Conservation (phyloP, 2,888 invertebrate genomes). For the Kuschelorhynchus macadamiae region DNA sequence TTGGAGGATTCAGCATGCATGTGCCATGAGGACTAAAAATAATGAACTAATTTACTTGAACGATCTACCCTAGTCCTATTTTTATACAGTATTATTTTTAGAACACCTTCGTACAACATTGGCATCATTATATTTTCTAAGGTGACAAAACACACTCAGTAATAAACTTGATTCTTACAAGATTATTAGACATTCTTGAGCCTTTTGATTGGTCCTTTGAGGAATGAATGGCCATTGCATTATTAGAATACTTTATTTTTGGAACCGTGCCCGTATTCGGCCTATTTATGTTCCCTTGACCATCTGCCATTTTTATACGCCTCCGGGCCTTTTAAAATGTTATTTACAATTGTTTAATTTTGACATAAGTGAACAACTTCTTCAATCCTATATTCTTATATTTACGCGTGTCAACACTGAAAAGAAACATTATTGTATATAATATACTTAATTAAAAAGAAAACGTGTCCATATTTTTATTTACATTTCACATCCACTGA, state of each 20-base stretch:
- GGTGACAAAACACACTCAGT: conserved; percentile 28
- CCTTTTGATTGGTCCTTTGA: conserved; percentile 56
- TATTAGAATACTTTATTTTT: conserved; percentile 69
- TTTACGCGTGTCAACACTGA: too few relatives aligned
- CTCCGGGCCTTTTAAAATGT: conserved; percentile 1
- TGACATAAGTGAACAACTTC: too few relatives aligned
- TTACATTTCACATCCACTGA: too few relatives aligned
- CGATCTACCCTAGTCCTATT: conserved; percentile 37
- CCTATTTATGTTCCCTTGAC: conserved; percentile 64
- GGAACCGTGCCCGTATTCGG: conserved; percentile 77
- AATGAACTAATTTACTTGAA: conserved; percentile 22
- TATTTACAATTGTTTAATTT: too few relatives aligned
- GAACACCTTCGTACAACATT: conserved; percentile 43
- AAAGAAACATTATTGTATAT: too few relatives aligned
- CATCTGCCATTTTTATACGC: conserved; percentile 62
- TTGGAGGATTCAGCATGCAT: conserved; percentile 54
- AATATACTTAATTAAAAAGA: too few relatives aligned
- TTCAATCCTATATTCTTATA: too few relatives aligned
- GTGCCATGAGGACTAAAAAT: conserved; percentile 57
- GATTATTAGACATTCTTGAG: conserved; percentile 63
- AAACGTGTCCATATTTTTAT: too few relatives aligned
- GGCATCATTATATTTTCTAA: conserved; percentile 24
- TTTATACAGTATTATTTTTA: conserved; percentile 52
- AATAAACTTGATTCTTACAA: conserved; percentile 60
- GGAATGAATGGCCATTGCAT: conserved; percentile 50